Percentiles rank a stretch among this genome's conserved stretches.
phyloP scores from a whole-genome alignment of 2,888 invertebrate genomes.

The Electrophaes corylata region DNA sequence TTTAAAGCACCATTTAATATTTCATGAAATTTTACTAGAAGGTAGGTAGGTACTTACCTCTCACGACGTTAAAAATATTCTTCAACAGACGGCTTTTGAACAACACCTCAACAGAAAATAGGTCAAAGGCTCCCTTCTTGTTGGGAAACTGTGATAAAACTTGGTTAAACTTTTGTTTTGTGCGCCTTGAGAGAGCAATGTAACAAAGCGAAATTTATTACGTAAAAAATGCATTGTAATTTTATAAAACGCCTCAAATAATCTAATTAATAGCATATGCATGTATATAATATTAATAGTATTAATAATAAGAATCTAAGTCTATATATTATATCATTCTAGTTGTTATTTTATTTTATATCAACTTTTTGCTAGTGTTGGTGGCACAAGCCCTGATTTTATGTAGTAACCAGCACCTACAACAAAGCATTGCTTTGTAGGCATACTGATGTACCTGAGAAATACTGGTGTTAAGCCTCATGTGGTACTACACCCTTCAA shows the following conservation, averaged over 20 bases:
- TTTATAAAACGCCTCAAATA: slow-evolving; percentile 20
- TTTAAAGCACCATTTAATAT: neutral
- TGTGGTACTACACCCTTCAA: too few relatives aligned
- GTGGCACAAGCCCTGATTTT: too few relatives aligned
- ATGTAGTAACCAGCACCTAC: too few relatives aligned
- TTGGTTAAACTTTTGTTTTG: slow-evolving; percentile 80
- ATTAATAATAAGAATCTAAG: too few relatives aligned
- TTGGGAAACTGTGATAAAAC: slow-evolving; percentile 75
- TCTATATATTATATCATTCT: too few relatives aligned
- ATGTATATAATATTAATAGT: too few relatives aligned
- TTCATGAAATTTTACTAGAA: slow-evolving; percentile 3
- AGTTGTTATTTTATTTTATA: too few relatives aligned
- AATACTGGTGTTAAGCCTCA: too few relatives aligned
- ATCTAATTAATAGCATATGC: neutral
- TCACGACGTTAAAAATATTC: slow-evolving; percentile 31
- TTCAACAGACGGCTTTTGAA: slow-evolving; percentile 40
- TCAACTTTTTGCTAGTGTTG: too few relatives aligned
- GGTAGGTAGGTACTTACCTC: slow-evolving; percentile 7
- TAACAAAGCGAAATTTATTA: slow-evolving; percentile 49
- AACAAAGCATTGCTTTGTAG: too few relatives aligned
- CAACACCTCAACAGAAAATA: slow-evolving; percentile 69
- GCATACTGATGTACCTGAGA: too few relatives aligned
- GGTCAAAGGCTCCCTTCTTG: slow-evolving; percentile 73
- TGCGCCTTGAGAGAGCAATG: slow-evolving; percentile 65
- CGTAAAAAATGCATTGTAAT: slow-evolving; percentile 37